A percentile compares a stretch with the other conserved stretches of the same genome.
Evolutionary conservation across 2,888 invertebrate species (phyloP).

Genomic region (Chalcosyrphus nemorum): DNA sequence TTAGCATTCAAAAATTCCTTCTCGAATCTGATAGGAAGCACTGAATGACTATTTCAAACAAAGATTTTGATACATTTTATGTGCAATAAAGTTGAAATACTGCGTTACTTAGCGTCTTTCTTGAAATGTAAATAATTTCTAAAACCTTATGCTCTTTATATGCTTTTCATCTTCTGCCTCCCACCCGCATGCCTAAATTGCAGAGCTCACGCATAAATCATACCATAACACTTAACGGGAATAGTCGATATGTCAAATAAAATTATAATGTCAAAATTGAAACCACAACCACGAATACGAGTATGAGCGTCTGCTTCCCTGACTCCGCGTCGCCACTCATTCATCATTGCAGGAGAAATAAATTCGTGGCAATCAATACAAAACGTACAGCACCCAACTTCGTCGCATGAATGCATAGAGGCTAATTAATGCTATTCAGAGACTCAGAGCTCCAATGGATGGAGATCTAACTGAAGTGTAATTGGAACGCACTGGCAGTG

Average conservation of each 20-base stretch:
- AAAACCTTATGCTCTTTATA: neutral
- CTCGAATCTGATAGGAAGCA: too few species aligned
- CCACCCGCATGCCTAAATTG: neutral
- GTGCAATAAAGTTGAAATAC: neutral
- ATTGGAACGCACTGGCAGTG: constrained; percentile 46
- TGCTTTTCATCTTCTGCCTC: neutral
- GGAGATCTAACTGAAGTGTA: constrained; percentile 22
- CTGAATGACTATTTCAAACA: too few species aligned
- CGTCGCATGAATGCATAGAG: constrained; percentile 49
- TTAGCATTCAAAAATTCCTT: too few species aligned
- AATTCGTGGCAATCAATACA: constrained; percentile 63
- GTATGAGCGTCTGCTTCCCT: constrained; percentile 32
- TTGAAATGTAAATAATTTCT: neutral
- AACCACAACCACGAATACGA: constrained; percentile 9
- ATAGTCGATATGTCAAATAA: constrained; percentile 60
- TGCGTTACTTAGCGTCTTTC: neutral
- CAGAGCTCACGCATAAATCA: constrained; percentile 38
- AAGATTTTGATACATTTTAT: too few species aligned
- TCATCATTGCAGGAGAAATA: constrained; percentile 50
- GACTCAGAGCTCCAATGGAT: neutral
- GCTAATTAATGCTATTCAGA: constrained; percentile 51
- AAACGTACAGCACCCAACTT: constrained; percentile 8
- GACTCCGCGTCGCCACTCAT: constrained; percentile 44
- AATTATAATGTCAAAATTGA: constrained; percentile 56
- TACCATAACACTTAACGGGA: constrained; percentile 10